Evolutionary conservation across 1,140 invertebrate genomes (phyloP).

Genomic region (Drosophila truncata): DNA sequence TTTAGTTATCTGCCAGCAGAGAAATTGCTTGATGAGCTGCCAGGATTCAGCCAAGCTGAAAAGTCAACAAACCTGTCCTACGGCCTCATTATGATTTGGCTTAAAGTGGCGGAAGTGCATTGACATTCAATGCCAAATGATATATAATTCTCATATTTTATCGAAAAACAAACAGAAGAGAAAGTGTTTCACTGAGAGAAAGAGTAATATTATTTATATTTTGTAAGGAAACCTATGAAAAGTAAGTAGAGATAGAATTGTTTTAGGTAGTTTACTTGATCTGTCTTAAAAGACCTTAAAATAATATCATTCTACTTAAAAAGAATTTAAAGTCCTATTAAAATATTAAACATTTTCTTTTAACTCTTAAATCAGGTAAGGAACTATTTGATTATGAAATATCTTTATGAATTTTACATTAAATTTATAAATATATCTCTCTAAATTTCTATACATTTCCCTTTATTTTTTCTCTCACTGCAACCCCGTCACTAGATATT

Average conservation of each 20-base stretch:
- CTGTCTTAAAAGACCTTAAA: too few species aligned
- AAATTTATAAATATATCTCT: too few species aligned
- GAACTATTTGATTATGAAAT: background rate
- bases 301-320: background rate
- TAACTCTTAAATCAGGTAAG: background rate
- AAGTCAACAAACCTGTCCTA: constrained; percentile 52
- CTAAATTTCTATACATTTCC: accelerated
- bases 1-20: constrained; percentile 32
- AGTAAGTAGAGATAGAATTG: too few species aligned
- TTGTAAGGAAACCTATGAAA: too few species aligned
- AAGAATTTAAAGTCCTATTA: background rate
- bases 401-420: background rate
- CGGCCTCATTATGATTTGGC: constrained; percentile 31
- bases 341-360: background rate
- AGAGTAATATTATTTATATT: background rate
- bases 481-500: constrained; percentile 40
- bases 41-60: constrained; percentile 59
- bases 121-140: constrained; percentile 50
- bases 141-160: constrained; percentile 54
- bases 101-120: constrained; percentile 70
- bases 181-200: constrained; percentile 7
- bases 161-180: constrained; percentile 6
- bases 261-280: too few species aligned
- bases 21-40: constrained; percentile 51
- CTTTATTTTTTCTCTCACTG: constrained; percentile 4